phyloP scores from a whole-genome alignment of 2,797 vertebrate species.

The Euphonia xanthogaster region DNA sequence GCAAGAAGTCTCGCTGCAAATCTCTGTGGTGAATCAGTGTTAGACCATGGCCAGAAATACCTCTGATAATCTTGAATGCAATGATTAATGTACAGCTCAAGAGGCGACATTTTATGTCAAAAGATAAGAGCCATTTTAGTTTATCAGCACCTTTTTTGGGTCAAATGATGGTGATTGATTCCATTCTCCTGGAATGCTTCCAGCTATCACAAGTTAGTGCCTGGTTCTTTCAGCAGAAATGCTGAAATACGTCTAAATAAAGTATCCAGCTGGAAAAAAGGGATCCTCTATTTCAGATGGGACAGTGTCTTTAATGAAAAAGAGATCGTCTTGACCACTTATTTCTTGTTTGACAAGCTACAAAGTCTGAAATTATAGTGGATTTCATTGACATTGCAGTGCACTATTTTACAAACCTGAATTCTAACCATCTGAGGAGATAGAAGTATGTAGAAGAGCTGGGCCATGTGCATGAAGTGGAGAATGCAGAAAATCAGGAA shows the following conservation, averaged over 20 bases:
- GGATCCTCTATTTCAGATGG: neutral
- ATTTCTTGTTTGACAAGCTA: neutral
- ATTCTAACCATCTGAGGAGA: neutral
- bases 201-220: neutral
- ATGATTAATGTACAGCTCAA: neutral
- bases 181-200: neutral
- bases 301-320: neutral
- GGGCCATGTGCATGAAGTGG: neutral
- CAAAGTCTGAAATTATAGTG: neutral
- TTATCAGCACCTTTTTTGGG: neutral
- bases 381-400: neutral
- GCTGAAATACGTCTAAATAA: neutral
- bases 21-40: neutral
- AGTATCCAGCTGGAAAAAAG: neutral
- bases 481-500: neutral
- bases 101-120: neutral
- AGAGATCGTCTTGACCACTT: neutral
- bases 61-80: neutral
- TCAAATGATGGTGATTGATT: neutral
- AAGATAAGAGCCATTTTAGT: neutral
- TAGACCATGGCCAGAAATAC: neutral
- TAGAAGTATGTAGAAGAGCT: neutral
- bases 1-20: neutral
- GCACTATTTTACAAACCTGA: neutral
- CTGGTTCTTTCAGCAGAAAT: neutral